Percentiles rank a stretch among this genome's conserved stretches.
These are phyloP conservation scores for Bemisia tabaci DNA, from an alignment of 1,140 invertebrate species.

Conservation along the genomic window DNA sequence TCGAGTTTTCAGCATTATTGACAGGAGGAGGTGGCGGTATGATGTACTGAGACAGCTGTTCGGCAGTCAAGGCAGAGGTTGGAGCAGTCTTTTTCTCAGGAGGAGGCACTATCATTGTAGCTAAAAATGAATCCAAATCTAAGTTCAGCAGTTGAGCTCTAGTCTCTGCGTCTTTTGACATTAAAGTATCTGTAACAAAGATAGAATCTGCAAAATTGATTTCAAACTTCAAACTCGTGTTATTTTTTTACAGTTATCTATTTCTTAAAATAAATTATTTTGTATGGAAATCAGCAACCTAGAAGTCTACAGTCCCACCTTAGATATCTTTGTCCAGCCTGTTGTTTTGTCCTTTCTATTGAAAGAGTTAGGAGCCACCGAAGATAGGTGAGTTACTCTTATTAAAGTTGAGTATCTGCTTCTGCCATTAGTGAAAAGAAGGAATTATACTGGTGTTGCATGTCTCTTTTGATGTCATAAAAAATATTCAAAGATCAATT, in stretches of 20 bases:
- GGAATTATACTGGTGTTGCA: no score
- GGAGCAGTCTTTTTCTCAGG: constrained; percentile 48
- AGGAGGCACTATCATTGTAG: constrained; percentile 64
- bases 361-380: no score
- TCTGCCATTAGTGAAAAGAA: no score
- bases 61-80: constrained; percentile 53
- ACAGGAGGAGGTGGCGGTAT: constrained; percentile 61
- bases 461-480: no score
- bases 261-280: no score
- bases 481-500: no score
- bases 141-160: constrained; percentile 23
- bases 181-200: constrained; percentile 27
- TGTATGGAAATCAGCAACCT: no score
- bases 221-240: neutral
- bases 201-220: constrained; percentile 14
- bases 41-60: constrained; percentile 64
- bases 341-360: no score
- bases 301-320: no score
- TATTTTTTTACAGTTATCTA: neutral
- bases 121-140: constrained; percentile 65
- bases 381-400: no score
- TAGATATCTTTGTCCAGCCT: no score
- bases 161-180: neutral
- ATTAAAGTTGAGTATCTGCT: no score
- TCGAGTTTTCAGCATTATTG: constrained; percentile 28